phyloP scores from a whole-genome alignment of 2,888 invertebrate genomes.

The Syrista parreyssii region DNA sequence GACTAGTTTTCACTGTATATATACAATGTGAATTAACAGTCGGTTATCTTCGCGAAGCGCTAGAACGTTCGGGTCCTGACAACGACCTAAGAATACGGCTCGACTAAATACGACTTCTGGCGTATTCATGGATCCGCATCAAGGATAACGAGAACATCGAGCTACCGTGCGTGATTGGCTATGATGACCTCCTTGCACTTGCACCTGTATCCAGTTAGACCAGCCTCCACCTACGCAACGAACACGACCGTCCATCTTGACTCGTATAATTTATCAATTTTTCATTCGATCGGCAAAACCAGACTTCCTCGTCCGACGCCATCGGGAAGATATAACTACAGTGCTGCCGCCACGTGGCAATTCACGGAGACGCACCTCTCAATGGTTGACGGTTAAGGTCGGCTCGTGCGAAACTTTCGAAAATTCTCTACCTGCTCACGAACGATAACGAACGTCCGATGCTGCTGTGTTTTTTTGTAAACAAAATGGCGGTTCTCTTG shows the following conservation, averaged over 20 bases:
- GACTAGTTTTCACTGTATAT: not conserved
- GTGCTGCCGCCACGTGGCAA: not conserved
- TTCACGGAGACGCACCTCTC: not conserved
- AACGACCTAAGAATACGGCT: not conserved
- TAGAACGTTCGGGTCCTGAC: not conserved
- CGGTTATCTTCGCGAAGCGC: not conserved
- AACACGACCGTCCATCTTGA: not conserved
- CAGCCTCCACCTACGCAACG: not conserved
- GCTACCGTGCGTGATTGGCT: slow-evolving; percentile 17
- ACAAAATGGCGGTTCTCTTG: not conserved
- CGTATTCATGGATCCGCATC: slow-evolving; percentile 9
- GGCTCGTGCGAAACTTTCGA: not conserved
- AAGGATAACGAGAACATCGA: slow-evolving; percentile 18
- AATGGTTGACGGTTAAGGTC: not conserved
- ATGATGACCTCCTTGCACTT: slow-evolving; percentile 4
- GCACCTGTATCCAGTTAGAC: not conserved
- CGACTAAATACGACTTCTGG: not conserved
- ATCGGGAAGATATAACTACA: not conserved
- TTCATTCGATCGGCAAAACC: not conserved
- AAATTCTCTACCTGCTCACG: not conserved
- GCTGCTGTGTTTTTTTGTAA: not conserved
- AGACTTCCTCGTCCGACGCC: not conserved
- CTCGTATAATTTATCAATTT: not conserved
- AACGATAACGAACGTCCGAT: not conserved
- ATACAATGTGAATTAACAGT: not conserved